Base-by-base conservation (phyloP, 2,888 invertebrate genomes). In the Heteromyza rotundicornis region DNA sequence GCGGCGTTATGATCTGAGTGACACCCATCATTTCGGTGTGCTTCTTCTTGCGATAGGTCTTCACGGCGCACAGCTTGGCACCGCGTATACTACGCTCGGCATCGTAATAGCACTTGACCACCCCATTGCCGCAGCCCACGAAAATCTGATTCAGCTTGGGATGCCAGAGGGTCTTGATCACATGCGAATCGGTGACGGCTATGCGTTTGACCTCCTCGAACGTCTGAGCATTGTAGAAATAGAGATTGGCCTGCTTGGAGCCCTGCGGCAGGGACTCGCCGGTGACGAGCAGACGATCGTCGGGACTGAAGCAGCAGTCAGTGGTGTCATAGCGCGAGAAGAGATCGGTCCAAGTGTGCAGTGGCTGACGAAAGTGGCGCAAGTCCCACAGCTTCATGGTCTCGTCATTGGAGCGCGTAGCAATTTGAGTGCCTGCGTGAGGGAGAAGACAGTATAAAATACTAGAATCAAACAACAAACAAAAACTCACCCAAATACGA, bases 101-200 rank as follows among this genome's bases (percentile, higher is more conserved):
- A 77, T 98, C 97, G 73, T 97, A 99, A 78, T 91, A 95, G 59
- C 96, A 91, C 74, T 95, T 94, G 0, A 96, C 90, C 0, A 88
- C 85, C 0, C 98, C 98, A 79, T 96, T 94, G 0, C 95, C 95
- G 70, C 94, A 93, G 0, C 96, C 94, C 0, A 95, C 90, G 66
- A 98, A 93, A 47, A 99, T 89, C 80, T 99, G 99, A 79, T 99
- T 98, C n/a, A 99, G 84, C 80, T 96, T 95, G 0, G 98, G 94
- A 84, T 99, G 98, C 99, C 99, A 99, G 0, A 93, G 81, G 0
- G 91, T 89, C 78, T 96, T 92, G 1, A 98, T 93, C 0, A 95
- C 89, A 68, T 94, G 94, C 0, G 94, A 90, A 73, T 91, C 88
- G 0, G 90, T 87, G 0, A 96, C 92, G 8, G 89, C 87, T 59